A percentile compares a stretch with the other conserved stretches of the same genome.
Conservation (phyloP, 2,797 vertebrate species). For the Saxicola maurus region DNA sequence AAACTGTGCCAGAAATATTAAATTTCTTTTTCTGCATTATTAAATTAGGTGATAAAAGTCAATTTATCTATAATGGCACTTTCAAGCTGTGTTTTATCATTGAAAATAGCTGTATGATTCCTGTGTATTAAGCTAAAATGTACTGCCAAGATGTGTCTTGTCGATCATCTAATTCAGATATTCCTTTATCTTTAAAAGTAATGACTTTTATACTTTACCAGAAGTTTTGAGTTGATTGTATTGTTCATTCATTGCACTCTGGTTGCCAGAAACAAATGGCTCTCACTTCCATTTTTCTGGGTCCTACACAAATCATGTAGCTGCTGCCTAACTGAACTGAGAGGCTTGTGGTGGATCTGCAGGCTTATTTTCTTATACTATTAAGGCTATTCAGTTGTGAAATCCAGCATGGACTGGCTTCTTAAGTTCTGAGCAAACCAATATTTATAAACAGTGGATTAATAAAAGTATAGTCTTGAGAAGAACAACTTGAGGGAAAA, state of each 20-base stretch:
- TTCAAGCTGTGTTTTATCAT: not conserved
- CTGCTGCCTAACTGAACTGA: not conserved
- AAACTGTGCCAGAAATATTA: not conserved
- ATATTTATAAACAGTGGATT: not conserved
- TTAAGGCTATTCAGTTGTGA: not conserved
- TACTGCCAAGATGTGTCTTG: not conserved
- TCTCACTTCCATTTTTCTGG: not conserved
- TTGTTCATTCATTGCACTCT: not conserved
- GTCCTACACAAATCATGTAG: not conserved
- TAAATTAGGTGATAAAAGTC: not conserved
- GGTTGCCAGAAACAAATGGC: not conserved
- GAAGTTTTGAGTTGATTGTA: not conserved
- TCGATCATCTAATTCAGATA: not conserved
- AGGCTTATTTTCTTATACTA: not conserved
- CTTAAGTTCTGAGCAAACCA: not conserved
- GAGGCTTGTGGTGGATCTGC: not conserved
- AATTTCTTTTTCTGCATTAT: not conserved
- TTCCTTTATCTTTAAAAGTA: not conserved
- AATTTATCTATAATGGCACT: not conserved
- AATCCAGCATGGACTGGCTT: not conserved
- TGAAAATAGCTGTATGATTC: not conserved
- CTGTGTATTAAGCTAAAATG: not conserved
- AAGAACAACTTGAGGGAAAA: not conserved
- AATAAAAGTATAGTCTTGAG: fast-evolving
- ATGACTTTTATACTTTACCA: fast-evolving